phyloP scores from a whole-genome alignment of 37 sponge, comb jelly and placozoan genomes.

The Eunapius fragilis region DNA sequence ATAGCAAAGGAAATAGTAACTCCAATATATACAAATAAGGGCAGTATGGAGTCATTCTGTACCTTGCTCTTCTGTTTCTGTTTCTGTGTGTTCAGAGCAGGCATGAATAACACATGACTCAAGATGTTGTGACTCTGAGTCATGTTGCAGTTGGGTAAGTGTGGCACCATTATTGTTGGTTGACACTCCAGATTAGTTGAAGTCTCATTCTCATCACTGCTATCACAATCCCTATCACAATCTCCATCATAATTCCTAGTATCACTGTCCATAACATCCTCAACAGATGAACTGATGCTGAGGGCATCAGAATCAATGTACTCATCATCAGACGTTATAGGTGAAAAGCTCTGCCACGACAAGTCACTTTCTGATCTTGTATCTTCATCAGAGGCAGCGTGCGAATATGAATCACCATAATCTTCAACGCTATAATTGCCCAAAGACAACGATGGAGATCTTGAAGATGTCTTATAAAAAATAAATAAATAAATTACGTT shows the following conservation, averaged over 20 bases:
- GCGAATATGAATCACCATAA: background rate
- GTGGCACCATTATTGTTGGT: too few species aligned
- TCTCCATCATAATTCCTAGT: background rate
- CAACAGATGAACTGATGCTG: background rate
- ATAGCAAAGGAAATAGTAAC: conserved; percentile 1
- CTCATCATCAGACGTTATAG: background rate
- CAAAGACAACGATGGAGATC: background rate
- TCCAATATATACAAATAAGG: background rate
- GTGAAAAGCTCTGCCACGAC: background rate
- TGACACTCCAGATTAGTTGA: too few species aligned
- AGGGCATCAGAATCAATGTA: background rate
- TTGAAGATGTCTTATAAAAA: background rate
- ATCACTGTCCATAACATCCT: background rate
- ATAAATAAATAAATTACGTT: background rate
- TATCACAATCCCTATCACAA: background rate
- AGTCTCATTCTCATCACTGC: background rate
- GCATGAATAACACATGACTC: background rate
- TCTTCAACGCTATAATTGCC: background rate
- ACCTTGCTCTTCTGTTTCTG: background rate
- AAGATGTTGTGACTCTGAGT: background rate
- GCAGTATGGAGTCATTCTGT: conserved; percentile 14
- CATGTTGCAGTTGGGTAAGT: too few species aligned
- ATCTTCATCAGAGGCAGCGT: conserved; percentile 5
- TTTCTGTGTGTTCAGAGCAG: background rate
- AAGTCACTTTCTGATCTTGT: background rate